Conservation (phyloP, 1,140 invertebrate species). For the Drosophila setifemur region DNA sequence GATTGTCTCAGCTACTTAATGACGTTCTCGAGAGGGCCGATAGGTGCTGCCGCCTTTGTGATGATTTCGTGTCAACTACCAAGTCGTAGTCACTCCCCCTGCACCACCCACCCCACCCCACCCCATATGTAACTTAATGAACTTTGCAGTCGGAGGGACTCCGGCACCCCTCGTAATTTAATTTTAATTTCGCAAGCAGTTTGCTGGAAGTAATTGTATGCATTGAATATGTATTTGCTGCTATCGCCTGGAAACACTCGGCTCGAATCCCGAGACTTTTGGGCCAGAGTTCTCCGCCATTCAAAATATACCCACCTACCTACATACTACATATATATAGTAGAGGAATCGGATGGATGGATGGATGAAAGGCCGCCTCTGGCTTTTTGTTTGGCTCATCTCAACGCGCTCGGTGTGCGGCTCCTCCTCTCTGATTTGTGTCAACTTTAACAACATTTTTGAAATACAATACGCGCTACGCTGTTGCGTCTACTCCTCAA, state of each 20-base stretch:
- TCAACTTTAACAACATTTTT: conserved; percentile 65
- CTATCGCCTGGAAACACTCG: conserved; percentile 70
- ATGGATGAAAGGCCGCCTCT: conserved; percentile 32
- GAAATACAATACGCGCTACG: conserved; percentile 63
- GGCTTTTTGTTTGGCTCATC: conserved; percentile 41
- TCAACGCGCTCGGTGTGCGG: conserved; percentile 9
- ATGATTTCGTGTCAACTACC: conserved; percentile 70
- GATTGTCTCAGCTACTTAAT: conserved; percentile 80
- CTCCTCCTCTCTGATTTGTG: conserved; percentile 51
- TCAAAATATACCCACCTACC: too few relatives aligned
- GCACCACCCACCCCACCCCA: too few relatives aligned
- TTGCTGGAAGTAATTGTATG: conserved; percentile 78
- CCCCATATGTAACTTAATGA: conserved; percentile 64
- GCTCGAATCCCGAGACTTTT: conserved; percentile 22
- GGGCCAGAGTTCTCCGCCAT: conserved; percentile 10
- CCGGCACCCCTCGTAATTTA: conserved; percentile 52
- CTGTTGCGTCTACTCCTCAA: neutral
- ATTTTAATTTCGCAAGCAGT: conserved; percentile 79
- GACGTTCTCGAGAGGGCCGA: conserved; percentile 60
- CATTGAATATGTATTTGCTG: conserved; percentile 73
- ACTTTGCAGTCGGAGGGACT: conserved; percentile 48
- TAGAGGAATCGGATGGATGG: neutral
- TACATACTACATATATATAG: conserved; percentile 15
- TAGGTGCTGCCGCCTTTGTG: conserved; percentile 40
- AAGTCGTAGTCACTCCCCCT: too few relatives aligned